Evolutionary conservation across 2,888 invertebrate species (phyloP), one percentile per base, ranked within the genome.

Genomic region (Linhomoeus sp.): DNA sequence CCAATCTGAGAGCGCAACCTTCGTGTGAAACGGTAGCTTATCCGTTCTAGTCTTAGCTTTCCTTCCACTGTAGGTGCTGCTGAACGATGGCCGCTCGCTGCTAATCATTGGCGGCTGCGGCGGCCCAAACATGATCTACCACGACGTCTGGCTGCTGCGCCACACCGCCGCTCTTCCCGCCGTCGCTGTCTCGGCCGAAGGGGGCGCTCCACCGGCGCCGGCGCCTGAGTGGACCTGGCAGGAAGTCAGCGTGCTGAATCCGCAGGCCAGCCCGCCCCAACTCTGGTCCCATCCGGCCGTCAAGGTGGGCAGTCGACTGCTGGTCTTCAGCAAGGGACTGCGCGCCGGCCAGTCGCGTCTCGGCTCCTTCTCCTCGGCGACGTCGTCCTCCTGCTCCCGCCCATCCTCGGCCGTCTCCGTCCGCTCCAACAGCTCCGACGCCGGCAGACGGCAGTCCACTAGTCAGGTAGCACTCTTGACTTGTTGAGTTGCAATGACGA

Each of bases 221-320:
- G 35, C 3, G 9, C 5, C 25, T 26, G 43, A 17, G 19, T 51
- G 51, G 49, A 37, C 23, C 14, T 55, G 55, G 55, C 46, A 47
- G 20, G 51, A 51, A 37, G 43, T 55, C 3, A 48, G 48, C 29
- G 51, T 52, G 20, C 2, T 2, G 17, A 80, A 82, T 62, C 76
- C 77, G 55, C 78, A 80, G 58, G 78, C 78, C 73, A 79, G 80
- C 39, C 80, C 87, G 24, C 77, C 80, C 1, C 81, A 83, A 61
- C 78, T 87, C 63, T 87, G 87, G 84, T 86, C 85, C 65, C 85
- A 87, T 70, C 85, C 86, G 47, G 85, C 83, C 44, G 86, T 86
- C 66, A 78, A 75, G 68, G 78, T 68, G 38, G 64, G 63, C 23
- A 57, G 64, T 50, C 58, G 55, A 46, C 52, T 67, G 17, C 61